Evolutionary conservation across 2,797 vertebrate genomes (phyloP), one percentile per base, ranked within the genome.

Genomic region (Argyrosomus regius): DNA sequence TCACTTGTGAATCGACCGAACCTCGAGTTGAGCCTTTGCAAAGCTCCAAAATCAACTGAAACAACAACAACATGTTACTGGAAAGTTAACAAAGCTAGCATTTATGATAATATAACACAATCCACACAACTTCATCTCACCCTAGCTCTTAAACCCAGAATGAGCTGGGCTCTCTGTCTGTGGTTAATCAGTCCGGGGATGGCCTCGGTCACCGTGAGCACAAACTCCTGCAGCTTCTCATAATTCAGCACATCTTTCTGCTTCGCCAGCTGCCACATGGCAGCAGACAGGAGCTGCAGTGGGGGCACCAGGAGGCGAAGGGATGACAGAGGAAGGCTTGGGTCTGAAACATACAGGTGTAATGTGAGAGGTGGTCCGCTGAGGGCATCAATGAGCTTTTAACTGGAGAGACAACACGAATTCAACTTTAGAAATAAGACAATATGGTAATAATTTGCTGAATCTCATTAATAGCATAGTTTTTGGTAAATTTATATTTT

Each of bases 251-350:
- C 92, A 28, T 91, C 87, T 67, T 93, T 96, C 39, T 87, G 79
- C 41, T 94, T 94, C 0, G 95, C 87, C 22, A 95, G 93, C 43
- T 92, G 94, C 97, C 96, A 97, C 87, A 95, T 82, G 10, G 96
- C 95, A 0, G 96, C 96, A 1, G 95, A 96, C 10, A 92, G 91
- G 1, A 97, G 89, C 58, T 96, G 94, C 76, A 97, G 39, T 0
- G 95, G 91, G 0, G 94, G 92, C 31, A 95, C 94, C 75, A 95
- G 85, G 28, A 95, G 94, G 74, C 92, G 94, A 48, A 96, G 92
- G 3, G 90, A 90, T 3, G 93, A 84, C 0, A 92, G 83, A 50
- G 92, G 90, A 5, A 91, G 80, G 58, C 62, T 65, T 8, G 67
- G 57, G 2, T 89, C 92, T 94, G 81, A 46, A 89, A 77, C 45